phyloP scores from a whole-genome alignment of 2,113 vertebrate species.

The Melanocharis versteri region DNA sequence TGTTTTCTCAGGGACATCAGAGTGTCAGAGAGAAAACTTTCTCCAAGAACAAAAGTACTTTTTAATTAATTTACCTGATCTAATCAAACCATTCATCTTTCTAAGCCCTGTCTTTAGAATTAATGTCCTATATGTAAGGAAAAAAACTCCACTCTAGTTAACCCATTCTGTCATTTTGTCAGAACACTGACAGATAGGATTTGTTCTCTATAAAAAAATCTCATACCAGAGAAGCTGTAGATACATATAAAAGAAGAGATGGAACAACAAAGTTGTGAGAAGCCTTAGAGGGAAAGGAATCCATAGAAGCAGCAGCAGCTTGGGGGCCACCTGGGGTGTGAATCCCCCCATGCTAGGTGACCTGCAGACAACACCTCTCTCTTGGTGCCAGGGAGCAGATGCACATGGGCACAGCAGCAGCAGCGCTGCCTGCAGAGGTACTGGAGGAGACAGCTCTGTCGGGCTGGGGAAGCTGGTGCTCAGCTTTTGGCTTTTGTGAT shows the following conservation, averaged over 20 bases:
- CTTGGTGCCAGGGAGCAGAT: not conserved
- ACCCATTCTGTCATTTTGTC: not conserved
- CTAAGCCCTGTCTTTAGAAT: not conserved
- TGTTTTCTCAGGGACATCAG: not conserved
- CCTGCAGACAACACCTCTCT: not conserved
- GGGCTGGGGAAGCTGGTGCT: not conserved
- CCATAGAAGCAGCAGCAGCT: not conserved
- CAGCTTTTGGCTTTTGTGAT: not conserved
- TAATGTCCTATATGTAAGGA: not conserved
- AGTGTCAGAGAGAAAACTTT: not conserved
- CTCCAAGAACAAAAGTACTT: not conserved
- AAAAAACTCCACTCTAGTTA: not conserved
- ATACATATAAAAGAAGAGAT: not conserved
- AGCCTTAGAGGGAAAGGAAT: not conserved
- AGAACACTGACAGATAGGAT: not conserved
- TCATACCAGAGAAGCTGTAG: not conserved
- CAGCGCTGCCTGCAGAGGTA: not conserved
- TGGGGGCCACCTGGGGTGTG: not conserved
- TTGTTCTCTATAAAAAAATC: not conserved
- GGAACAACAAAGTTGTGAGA: not conserved
- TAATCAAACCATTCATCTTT: not conserved
- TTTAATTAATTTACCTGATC: not conserved
- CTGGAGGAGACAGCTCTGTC: rapidly evolving
- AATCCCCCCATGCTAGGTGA: not conserved
- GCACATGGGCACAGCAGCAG: not conserved